Conservation (phyloP, 1,140 invertebrate genomes). For the Littorina saxatilis region DNA sequence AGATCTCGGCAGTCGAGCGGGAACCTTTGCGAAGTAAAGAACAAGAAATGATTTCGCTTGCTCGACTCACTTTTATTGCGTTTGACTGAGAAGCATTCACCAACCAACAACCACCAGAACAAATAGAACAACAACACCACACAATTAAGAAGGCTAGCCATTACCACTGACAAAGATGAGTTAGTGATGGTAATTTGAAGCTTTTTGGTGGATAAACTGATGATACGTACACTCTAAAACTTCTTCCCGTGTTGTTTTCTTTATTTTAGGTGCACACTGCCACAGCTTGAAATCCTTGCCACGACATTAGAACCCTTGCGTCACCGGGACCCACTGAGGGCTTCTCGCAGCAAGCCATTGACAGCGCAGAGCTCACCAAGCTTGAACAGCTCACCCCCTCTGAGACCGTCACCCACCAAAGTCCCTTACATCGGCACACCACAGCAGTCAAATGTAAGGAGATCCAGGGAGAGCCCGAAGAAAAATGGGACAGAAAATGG, state of each 20-base stretch:
- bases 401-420: background rate
- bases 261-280: conserved; percentile 54
- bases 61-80: too few species aligned
- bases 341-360: conserved; percentile 32
- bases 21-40: too few species aligned
- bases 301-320: conserved; percentile 69
- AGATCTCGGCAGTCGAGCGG: too few species aligned
- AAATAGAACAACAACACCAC: too few species aligned
- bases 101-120: too few species aligned
- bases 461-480: background rate
- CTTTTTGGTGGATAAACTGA: too few species aligned
- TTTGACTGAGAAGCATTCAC: too few species aligned
- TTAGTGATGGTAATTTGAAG: too few species aligned
- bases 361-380: conserved; percentile 32
- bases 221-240: too few species aligned
- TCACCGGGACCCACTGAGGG: conserved; percentile 66
- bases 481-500: conserved; percentile 16
- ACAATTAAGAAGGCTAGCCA: too few species aligned
- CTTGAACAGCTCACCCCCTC: background rate
- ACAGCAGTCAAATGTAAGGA: background rate
- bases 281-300: conserved; percentile 67
- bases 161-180: too few species aligned
- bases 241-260: background rate
- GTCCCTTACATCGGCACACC: background rate
- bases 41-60: too few species aligned